phyloP scores from a whole-genome alignment of 2,888 invertebrate species.

The Lypha dubia region DNA sequence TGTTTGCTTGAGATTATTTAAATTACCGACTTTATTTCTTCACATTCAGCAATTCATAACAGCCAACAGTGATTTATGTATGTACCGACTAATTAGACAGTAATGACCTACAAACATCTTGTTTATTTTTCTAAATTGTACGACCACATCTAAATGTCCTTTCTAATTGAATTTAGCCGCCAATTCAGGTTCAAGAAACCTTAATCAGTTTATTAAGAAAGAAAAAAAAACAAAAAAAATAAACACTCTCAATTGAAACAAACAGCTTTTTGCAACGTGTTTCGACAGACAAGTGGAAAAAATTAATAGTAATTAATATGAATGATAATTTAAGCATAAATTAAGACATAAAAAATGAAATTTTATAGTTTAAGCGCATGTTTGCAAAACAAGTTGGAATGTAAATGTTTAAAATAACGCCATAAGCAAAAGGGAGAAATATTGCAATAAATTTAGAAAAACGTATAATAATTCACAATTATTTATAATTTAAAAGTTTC shows the following conservation, averaged over 20 bases:
- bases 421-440: slow-evolving; percentile 18
- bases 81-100: neutral
- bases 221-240: neutral
- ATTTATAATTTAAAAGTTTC: slow-evolving; percentile 21
- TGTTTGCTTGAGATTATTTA: slow-evolving; percentile 13
- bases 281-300: slow-evolving; percentile 2
- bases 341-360: slow-evolving; percentile 22
- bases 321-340: slow-evolving; percentile 33
- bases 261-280: neutral
- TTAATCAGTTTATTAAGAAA: neutral
- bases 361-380: neutral
- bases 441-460: neutral
- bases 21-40: neutral
- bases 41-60: slow-evolving; percentile 1
- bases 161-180: slow-evolving; percentile 18
- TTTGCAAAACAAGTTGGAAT: slow-evolving; percentile 13
- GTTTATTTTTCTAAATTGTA: neutral
- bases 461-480: slow-evolving; percentile 10
- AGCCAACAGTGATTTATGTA: neutral
- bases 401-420: slow-evolving; percentile 9
- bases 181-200: slow-evolving; percentile 56
- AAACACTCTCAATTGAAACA: slow-evolving; percentile 5
- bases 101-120: slow-evolving; percentile 7
- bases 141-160: neutral
- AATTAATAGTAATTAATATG: slow-evolving; percentile 1